Conservation (phyloP, 2,113 vertebrate genomes). For the Cavia aperea region DNA sequence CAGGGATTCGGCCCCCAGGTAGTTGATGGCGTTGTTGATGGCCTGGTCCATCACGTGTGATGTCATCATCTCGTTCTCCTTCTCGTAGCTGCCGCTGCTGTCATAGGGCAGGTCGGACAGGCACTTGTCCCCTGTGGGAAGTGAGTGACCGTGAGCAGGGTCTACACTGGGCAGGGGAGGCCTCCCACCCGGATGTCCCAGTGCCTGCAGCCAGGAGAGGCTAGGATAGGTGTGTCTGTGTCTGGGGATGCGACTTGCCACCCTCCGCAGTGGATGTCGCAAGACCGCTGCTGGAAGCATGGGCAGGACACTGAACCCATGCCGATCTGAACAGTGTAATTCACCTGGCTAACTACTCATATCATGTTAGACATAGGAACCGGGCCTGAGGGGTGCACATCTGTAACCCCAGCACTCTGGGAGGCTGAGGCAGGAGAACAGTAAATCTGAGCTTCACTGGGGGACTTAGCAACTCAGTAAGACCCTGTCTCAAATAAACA, state of each 20-base stretch:
- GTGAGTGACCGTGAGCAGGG: not conserved
- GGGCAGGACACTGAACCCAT: fast-evolving
- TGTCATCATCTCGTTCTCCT: constrained; percentile 90
- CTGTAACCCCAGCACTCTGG: not conserved
- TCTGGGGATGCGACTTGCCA: too few species aligned
- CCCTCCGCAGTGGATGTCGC: fast-evolving
- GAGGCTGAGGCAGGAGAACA: not conserved
- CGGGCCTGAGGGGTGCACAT: not conserved
- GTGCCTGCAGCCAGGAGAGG: not conserved
- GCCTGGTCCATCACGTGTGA: constrained; percentile 97
- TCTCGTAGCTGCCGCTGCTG: constrained; percentile 79
- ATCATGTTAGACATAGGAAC: not conserved
- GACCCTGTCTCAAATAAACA: not conserved
- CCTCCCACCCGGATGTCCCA: too few species aligned
- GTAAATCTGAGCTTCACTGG: not conserved
- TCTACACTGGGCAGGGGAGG: fast-evolving
- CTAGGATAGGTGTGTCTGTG: not conserved
- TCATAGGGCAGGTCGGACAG: constrained; percentile 90
- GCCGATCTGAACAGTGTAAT: not conserved
- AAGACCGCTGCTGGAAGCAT: not conserved
- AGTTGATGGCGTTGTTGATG: constrained; percentile 98
- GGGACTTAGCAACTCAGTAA: not conserved
- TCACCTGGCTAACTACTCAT: not conserved
- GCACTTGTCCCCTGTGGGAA: constrained; percentile 89
- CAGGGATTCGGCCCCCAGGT: constrained; percentile 94